phyloP scores from a whole-genome alignment of 2,888 invertebrate species.

The Bombyx huttoni region DNA sequence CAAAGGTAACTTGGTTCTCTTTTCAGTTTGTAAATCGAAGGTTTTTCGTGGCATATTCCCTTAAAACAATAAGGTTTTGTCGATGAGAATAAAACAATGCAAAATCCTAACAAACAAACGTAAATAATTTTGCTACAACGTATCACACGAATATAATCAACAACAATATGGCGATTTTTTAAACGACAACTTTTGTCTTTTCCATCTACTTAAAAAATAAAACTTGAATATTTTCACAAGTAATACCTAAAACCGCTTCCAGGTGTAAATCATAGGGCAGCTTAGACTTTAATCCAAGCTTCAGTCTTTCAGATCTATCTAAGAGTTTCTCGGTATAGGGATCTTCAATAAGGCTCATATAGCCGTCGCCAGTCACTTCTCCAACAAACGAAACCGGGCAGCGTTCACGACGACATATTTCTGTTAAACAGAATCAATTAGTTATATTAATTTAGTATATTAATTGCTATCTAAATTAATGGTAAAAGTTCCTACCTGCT shows the following conservation, averaged over 20 bases:
- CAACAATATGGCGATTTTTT: too few relatives aligned
- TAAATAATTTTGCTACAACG: background rate
- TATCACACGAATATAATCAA: too few relatives aligned
- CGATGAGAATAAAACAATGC: background rate
- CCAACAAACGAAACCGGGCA: conserved; percentile 96
- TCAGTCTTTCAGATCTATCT: conserved; percentile 42
- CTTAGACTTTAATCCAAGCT: conserved; percentile 41
- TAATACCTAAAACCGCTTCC: conserved; percentile 85
- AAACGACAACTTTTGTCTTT: too few relatives aligned
- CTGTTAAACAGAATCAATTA: conserved; percentile 20
- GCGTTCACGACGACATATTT: conserved; percentile 87
- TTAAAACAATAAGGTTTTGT: conserved; percentile 13
- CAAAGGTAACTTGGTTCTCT: conserved; percentile 57
- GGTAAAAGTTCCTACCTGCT: too few relatives aligned
- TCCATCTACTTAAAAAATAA: background rate
- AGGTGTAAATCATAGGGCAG: conserved; percentile 91
- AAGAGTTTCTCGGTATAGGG: conserved; percentile 50
- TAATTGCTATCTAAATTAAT: too few relatives aligned
- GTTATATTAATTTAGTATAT: background rate
- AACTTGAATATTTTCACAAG: conserved; percentile 6
- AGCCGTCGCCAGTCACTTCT: conserved; percentile 89
- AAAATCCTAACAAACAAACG: background rate
- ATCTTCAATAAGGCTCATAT: conserved; percentile 78
- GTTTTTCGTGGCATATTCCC: conserved; percentile 71
- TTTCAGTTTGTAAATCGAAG: conserved; percentile 73